These are phyloP conservation scores for Caprella mutica DNA, from an alignment of 2,888 invertebrate species.

Conservation along the genomic window DNA sequence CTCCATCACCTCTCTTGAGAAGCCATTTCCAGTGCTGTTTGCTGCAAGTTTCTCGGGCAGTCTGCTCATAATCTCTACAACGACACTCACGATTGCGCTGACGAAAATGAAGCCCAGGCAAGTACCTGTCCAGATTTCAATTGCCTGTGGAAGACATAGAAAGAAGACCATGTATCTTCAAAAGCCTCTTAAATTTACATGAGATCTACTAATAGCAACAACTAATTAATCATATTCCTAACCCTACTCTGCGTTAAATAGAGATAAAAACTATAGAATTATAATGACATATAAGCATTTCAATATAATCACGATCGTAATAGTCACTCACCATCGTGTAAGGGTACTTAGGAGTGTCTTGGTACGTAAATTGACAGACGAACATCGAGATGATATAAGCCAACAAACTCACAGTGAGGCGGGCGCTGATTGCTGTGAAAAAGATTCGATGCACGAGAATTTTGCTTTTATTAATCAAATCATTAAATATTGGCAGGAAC, in stretches of 20 bases:
- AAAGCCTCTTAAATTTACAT: too few species aligned
- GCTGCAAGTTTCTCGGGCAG: not conserved
- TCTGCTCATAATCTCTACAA: slow-evolving; percentile 16
- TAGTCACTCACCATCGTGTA: slow-evolving; percentile 18
- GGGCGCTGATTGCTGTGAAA: slow-evolving; percentile 13
- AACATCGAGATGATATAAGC: slow-evolving; percentile 21
- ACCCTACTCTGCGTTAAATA: too few species aligned
- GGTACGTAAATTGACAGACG: slow-evolving; percentile 22
- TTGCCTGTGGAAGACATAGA: slow-evolving; percentile 10
- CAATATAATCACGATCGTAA: too few species aligned
- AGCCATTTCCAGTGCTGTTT: not conserved
- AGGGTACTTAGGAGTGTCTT: slow-evolving; percentile 12
- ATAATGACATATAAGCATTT: too few species aligned
- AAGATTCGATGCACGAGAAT: too few species aligned
- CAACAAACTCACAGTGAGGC: slow-evolving; percentile 18
- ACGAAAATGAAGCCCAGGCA: slow-evolving; percentile 28
- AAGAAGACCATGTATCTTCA: not conserved
- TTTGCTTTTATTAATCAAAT: too few species aligned
- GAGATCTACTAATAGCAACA: too few species aligned
- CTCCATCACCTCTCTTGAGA: slow-evolving; percentile 8
- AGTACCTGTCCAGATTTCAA: slow-evolving; percentile 28
- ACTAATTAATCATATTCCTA: not conserved
- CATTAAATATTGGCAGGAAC: too few species aligned
- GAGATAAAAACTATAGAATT: too few species aligned
- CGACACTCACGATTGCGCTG: slow-evolving; percentile 19